Evolutionary conservation across 2,113 vertebrate species (phyloP).

Genomic region (Grallaria varia): DNA sequence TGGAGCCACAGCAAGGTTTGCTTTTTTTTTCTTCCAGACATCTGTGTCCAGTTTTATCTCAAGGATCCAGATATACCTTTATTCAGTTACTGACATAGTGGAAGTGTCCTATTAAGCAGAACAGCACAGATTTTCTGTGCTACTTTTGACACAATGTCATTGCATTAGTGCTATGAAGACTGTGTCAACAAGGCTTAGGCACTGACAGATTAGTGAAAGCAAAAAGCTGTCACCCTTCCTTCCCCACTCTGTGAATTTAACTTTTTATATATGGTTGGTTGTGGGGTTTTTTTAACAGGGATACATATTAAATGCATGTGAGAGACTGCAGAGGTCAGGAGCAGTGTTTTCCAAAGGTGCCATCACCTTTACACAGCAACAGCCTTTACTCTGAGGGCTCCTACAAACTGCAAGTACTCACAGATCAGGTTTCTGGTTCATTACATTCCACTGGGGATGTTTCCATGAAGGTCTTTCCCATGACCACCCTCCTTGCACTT

Average conservation of each 20-base stretch:
- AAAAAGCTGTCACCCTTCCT: not conserved
- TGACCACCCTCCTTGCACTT: not conserved
- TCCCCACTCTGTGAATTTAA: not conserved
- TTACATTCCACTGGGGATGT: not conserved
- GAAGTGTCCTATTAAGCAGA: not conserved
- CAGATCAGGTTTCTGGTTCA: not conserved
- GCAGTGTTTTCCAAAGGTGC: not conserved
- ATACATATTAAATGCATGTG: not conserved
- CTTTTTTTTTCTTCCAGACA: not conserved
- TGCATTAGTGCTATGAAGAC: not conserved
- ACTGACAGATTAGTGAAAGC: not conserved
- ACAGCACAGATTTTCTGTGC: not conserved
- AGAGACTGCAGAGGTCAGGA: not conserved
- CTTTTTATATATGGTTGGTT: no score
- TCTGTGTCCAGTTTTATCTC: not conserved
- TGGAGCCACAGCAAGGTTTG: not conserved
- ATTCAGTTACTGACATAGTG: not conserved
- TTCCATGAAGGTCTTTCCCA: not conserved
- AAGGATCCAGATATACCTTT: not conserved
- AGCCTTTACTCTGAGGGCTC: not conserved
- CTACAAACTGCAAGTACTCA: not conserved
- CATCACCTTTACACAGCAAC: not conserved
- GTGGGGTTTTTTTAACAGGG: not conserved
- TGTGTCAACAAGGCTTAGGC: not conserved
- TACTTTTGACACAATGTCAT: not conserved